phyloP scores from a whole-genome alignment of 1,140 invertebrate species.

The Cotesia chilonis region DNA sequence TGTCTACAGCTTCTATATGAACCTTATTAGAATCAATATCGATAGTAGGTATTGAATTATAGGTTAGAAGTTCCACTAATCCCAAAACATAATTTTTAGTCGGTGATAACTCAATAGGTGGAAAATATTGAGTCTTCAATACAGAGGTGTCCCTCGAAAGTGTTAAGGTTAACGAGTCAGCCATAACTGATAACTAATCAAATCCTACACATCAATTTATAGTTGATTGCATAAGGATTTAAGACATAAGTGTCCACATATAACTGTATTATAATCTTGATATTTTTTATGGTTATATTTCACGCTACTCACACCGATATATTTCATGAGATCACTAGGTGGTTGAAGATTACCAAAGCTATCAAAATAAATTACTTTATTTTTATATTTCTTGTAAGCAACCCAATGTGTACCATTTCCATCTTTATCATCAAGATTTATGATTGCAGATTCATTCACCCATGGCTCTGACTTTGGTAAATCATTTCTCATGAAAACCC shows the following conservation, averaged over 20 bases:
- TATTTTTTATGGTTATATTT: constrained; percentile 17
- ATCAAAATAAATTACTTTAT: not conserved
- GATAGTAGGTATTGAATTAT: too few species aligned
- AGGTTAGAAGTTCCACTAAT: too few species aligned
- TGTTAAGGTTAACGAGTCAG: too few species aligned
- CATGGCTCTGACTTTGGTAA: constrained; percentile 37
- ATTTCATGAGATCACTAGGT: constrained; percentile 28
- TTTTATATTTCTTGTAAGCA: constrained; percentile 4
- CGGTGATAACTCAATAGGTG: not conserved
- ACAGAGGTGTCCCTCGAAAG: too few species aligned
- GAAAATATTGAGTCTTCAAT: too few species aligned
- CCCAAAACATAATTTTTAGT: too few species aligned
- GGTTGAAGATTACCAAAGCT: constrained; percentile 49
- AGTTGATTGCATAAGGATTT: too few species aligned
- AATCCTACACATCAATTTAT: too few species aligned
- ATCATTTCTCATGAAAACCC: constrained; percentile 46
- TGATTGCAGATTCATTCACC: constrained; percentile 31
- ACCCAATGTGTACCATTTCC: constrained; percentile 9
- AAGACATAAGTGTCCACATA: too few species aligned
- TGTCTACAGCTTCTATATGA: constrained; percentile 41
- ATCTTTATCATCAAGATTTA: constrained; percentile 19
- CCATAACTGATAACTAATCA: too few species aligned
- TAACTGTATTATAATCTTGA: constrained; percentile 31
- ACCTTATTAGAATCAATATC: constrained; percentile 40
- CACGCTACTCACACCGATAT: constrained; percentile 25